Evolutionary conservation across 2,797 vertebrate species (phyloP).

Genomic region (Labroides dimidiatus): DNA sequence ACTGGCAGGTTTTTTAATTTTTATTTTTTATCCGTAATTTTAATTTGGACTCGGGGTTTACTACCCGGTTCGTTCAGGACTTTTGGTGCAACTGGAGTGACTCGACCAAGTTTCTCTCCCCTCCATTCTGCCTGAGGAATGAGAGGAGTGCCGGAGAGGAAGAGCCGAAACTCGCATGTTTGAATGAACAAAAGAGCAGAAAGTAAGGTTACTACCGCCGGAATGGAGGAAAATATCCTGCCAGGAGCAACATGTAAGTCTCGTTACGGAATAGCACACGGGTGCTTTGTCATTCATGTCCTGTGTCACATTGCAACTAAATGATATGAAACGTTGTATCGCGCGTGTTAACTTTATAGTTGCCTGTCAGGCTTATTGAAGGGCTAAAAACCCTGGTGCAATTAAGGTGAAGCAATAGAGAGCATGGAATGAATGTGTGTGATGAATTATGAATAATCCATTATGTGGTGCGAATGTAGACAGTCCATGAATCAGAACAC

Average conservation of each 20-base stretch:
- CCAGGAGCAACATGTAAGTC: constrained; percentile 79
- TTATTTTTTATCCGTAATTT: background rate
- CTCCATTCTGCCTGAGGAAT: constrained; percentile 76
- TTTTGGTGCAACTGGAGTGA: constrained; percentile 62
- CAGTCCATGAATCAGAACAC: background rate
- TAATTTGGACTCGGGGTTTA: constrained; percentile 22
- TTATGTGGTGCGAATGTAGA: constrained; percentile 13
- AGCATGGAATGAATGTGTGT: constrained; percentile 3
- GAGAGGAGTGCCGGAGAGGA: constrained; percentile 69
- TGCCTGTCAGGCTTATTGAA: background rate
- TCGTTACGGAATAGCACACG: background rate
- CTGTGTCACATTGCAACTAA: constrained; percentile 17
- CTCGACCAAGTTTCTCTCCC: constrained; percentile 57
- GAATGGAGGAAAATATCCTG: constrained; percentile 68
- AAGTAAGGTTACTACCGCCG: constrained; percentile 62
- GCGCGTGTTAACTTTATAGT: constrained; percentile 8
- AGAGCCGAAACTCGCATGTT: constrained; percentile 69
- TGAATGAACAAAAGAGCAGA: constrained; percentile 79
- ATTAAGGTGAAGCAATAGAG: background rate
- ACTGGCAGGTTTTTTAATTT: background rate
- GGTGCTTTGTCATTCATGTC: constrained; percentile 35
- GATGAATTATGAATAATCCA: constrained; percentile 44
- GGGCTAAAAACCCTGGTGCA: constrained; percentile 6
- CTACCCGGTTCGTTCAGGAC: constrained; percentile 42
- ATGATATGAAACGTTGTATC: background rate